These are phyloP conservation scores for Gambusia holbrooki DNA, from an alignment of 2,113 vertebrate genomes.

Conservation along the genomic window DNA sequence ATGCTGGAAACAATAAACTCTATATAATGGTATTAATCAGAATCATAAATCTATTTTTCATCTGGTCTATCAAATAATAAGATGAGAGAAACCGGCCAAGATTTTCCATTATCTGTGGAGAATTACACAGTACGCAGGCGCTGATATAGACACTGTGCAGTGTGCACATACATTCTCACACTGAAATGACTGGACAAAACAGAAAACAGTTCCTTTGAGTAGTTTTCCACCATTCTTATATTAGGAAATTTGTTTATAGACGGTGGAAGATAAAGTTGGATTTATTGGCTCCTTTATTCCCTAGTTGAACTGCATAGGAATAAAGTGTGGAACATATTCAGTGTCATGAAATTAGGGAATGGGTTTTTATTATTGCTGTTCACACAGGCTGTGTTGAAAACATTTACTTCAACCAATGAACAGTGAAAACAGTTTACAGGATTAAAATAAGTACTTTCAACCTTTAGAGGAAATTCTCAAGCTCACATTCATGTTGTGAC, in stretches of 20 bases:
- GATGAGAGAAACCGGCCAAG: conserved; percentile 57
- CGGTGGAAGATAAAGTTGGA: conserved; percentile 38
- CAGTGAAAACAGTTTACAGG: conserved; percentile 33
- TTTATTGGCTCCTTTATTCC: conserved; percentile 54
- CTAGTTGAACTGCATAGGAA: conserved; percentile 23
- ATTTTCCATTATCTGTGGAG: conserved; percentile 65
- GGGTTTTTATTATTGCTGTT: conserved; percentile 42
- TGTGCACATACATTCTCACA: conserved; percentile 21
- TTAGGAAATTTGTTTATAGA: conserved; percentile 51
- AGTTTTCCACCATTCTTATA: conserved; percentile 46
- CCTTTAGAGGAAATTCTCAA: neutral
- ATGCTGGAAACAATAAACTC: conserved; percentile 78
- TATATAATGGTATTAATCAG: conserved; percentile 77
- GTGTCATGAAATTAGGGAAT: conserved; percentile 53
- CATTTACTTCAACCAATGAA: conserved; percentile 53
- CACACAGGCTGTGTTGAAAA: conserved; percentile 45
- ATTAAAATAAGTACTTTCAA: conserved; percentile 38
- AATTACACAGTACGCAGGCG: conserved; percentile 27
- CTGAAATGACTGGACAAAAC: conserved; percentile 27
- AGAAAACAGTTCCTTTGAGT: conserved; percentile 29
- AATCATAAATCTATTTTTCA: conserved; percentile 80
- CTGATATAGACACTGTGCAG: conserved; percentile 22
- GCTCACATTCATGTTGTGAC: too few relatives aligned
- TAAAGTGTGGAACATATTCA: conserved; percentile 33
- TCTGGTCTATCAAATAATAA: conserved; percentile 77